Evolutionary conservation across 2,113 vertebrate genomes (phyloP), one percentile per base, ranked within the genome.

Genomic region (Galemys pyrenaicus): DNA sequence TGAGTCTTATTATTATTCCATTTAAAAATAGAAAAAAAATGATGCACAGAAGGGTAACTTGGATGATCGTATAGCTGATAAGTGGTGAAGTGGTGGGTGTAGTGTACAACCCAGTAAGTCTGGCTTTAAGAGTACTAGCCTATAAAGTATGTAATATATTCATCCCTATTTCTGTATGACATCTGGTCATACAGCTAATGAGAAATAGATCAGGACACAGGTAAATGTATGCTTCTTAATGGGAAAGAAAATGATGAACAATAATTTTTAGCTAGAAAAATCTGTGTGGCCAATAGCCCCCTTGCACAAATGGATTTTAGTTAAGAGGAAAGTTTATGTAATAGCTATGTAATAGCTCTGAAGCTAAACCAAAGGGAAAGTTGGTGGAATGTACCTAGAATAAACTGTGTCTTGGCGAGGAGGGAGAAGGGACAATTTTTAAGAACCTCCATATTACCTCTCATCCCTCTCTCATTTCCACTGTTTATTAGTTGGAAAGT

Each of bases 261-360:
- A 67, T 56, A 81, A 65, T 75, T 68, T 75, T 73, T 91, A 83
- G 41, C 46, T 71, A 35, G 37, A 87, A 90, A 87, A 77, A n/a
- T 91, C 44, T 68, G 5, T 81, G 46, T 74, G 28, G 54, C 2
- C 39, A 62, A n/a, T 79, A 80, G 12, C 1, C 64, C 1, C 6
- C 20, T 64, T 85, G 0, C 17, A 80, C 24, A 92, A 64, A 35
- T 64, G 54, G 20, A 70, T 75, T 70, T 89, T 75, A 86, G 19
- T 6, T 80, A 51, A 65, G 37, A 35, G 35, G 6, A 83, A 67
- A 79, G 35, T 84, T 67, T 68, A 44, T 75, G 1, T 85, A 82
- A 70, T 49, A 86, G 28, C 41, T 74, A 64, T 74, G 30, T 67
- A 51, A 79, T 64, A 79, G 6, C 30, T 91, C 26, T 93, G 28